Percentiles rank a stretch among this genome's conserved stretches.
Conservation (phyloP, 2,113 vertebrate species). For the Tetrao urogallus region DNA sequence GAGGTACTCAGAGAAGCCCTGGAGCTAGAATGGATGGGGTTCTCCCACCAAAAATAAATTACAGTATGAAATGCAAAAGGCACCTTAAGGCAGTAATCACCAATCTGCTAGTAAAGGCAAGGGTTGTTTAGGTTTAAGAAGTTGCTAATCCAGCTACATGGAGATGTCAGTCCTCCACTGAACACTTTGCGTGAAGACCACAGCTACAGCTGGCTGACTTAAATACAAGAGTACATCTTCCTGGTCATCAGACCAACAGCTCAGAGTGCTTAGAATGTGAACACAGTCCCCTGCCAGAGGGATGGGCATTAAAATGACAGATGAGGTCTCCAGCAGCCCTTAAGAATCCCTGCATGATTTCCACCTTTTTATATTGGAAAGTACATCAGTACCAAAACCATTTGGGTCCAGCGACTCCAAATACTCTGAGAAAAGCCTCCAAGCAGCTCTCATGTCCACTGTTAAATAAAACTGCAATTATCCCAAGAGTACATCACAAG, state of each 20-base stretch:
- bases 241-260: background rate
- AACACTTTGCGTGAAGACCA: background rate
- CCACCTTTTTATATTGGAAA: background rate
- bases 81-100: background rate
- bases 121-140: background rate
- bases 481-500: background rate
- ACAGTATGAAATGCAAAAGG: background rate
- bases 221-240: background rate
- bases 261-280: background rate
- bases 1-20: background rate
- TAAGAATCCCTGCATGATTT: background rate
- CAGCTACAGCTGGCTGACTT: background rate
- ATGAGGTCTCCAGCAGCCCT: background rate
- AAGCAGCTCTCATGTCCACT: background rate
- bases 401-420: background rate
- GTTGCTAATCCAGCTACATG: background rate
- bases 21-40: background rate
- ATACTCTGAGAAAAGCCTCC: background rate
- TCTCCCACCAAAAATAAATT: background rate
- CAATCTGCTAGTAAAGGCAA: background rate
- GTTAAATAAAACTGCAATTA: background rate
- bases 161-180: background rate
- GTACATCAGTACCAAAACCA: background rate
- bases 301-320: background rate
- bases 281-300: background rate